A percentile compares a stretch with the other conserved stretches of the same genome.
Evolutionary conservation across 2,888 invertebrate species (phyloP).

Genomic region (Amitus sp.): DNA sequence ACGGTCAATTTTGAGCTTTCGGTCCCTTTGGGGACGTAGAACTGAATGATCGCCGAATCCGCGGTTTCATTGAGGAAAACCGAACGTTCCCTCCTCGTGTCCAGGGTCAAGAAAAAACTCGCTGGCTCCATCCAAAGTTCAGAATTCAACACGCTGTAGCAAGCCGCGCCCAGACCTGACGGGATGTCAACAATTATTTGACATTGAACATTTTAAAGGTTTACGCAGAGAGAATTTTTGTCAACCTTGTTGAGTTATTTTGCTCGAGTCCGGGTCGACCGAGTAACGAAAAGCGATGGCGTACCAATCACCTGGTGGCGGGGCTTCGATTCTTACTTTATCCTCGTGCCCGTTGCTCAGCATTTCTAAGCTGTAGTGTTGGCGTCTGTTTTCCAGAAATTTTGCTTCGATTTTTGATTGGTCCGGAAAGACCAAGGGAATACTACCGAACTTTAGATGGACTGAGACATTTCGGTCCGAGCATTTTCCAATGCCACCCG

Average conservation of each 20-base stretch:
- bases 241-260: conserved; percentile 84
- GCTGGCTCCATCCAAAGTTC: conserved; percentile 71
- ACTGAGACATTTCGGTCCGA: conserved; percentile 73
- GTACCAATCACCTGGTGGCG: conserved; percentile 82
- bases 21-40: conserved; percentile 48
- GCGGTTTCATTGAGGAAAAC: conserved; percentile 42
- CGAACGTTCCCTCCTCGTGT: conserved; percentile 29
- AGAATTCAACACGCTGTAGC: conserved; percentile 74
- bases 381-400: conserved; percentile 68
- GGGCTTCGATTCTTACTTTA: conserved; percentile 72
- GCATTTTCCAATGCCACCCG: conserved; percentile 70
- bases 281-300: conserved; percentile 82
- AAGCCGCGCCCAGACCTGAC: conserved; percentile 76
- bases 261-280: conserved; percentile 77
- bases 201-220: too few species aligned
- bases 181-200: too few species aligned
- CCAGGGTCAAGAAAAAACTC: conserved; percentile 52
- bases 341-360: conserved; percentile 72
- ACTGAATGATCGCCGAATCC: conserved; percentile 52
- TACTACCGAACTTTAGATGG: conserved; percentile 82
- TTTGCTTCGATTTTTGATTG: conserved; percentile 80
- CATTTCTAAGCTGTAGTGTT: conserved; percentile 71
- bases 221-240: too few species aligned
- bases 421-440: conserved; percentile 85
- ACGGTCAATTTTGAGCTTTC: conserved; percentile 68